Conservation (phyloP, 2,888 invertebrate species). For the Melinopterus prodromus region DNA sequence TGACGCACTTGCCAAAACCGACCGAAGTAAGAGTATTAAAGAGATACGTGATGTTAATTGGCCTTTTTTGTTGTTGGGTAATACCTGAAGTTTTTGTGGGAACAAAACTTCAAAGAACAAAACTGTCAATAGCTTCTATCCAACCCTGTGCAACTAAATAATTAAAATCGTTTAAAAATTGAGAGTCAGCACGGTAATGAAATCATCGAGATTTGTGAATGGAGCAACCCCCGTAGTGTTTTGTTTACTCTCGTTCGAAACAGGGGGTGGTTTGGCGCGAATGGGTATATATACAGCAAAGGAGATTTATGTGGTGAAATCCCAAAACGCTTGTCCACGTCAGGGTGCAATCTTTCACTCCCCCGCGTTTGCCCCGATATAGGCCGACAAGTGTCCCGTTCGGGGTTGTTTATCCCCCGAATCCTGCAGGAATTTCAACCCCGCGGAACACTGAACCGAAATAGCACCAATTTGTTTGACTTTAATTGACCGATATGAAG, state of each 20-base stretch:
- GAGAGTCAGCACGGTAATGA: background rate
- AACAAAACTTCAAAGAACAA: no score
- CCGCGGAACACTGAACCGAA: constrained; percentile 38
- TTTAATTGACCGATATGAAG: constrained; percentile 37
- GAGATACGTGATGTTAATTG: no score
- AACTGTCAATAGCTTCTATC: no score
- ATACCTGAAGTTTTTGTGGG: no score
- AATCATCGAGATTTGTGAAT: background rate
- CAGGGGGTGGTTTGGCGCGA: constrained; percentile 11
- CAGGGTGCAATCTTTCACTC: constrained; percentile 38
- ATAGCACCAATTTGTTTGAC: constrained; percentile 42
- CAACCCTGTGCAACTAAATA: background rate
- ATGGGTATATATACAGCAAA: background rate
- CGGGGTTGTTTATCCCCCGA: constrained; percentile 51
- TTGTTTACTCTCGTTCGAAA: constrained; percentile 18
- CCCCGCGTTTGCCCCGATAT: constrained; percentile 31
- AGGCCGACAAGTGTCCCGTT: constrained; percentile 45
- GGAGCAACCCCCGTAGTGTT: background rate
- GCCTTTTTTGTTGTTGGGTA: no score
- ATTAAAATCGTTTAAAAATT: background rate
- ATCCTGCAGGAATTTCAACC: constrained; percentile 41
- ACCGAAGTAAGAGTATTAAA: no score
- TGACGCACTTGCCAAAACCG: no score
- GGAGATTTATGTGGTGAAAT: constrained; percentile 16
- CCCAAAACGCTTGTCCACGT: constrained; percentile 22